A percentile compares a stretch with the other conserved stretches of the same genome.
Evolutionary conservation across 2,797 vertebrate species (phyloP).

Genomic region (Pachyuromys duprasi): DNA sequence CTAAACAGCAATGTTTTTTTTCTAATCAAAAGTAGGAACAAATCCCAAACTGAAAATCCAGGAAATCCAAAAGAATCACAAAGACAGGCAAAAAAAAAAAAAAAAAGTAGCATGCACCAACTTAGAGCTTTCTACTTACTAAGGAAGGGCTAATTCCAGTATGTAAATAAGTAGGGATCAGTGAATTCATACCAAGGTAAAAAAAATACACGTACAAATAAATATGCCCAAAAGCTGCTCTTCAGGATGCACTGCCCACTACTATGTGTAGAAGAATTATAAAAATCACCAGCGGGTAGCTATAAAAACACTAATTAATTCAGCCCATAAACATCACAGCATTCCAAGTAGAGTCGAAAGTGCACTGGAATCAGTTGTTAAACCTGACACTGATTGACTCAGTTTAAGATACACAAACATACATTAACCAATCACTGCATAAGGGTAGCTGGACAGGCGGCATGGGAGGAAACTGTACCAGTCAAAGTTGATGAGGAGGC

Average conservation of each 20-base stretch:
- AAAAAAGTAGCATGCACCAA: not conserved
- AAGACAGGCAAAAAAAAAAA: not conserved
- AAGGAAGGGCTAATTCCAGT: not conserved
- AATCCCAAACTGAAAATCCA: not conserved
- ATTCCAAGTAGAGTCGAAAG: not conserved
- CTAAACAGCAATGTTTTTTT: no score
- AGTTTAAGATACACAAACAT: not conserved
- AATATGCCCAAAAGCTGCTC: not conserved
- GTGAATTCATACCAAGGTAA: not conserved
- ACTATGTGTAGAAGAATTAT: not conserved
- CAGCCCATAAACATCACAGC: not conserved
- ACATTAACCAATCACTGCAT: not conserved
- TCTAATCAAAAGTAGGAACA: not conserved
- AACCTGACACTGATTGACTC: not conserved
- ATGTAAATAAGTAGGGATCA: not conserved
- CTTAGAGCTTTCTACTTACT: not conserved
- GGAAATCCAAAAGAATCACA: not conserved
- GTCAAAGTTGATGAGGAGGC: no score
- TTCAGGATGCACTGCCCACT: not conserved
- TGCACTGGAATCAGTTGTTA: not conserved
- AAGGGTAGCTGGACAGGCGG: not conserved
- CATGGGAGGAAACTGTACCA: not conserved
- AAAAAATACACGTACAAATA: not conserved
- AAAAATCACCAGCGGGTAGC: not conserved
- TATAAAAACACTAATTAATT: not conserved